Evolutionary conservation across 1,140 invertebrate species (phyloP), one percentile per base, ranked within the genome.

Genomic region (Lepidurus packardi): DNA sequence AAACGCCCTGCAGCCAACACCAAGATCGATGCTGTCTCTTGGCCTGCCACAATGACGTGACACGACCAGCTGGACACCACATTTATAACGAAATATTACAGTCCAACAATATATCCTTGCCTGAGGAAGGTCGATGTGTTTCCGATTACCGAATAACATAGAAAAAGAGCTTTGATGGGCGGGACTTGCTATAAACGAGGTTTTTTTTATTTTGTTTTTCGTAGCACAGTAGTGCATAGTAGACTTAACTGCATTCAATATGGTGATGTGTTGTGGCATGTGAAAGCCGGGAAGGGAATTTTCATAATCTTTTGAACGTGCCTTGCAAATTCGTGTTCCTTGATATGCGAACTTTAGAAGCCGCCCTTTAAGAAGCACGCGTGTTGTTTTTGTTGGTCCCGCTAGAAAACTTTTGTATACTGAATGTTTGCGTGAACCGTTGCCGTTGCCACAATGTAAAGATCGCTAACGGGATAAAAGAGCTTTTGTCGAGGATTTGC

Each of bases 41-140:
- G 53, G 53, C 53, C 53, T 65, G 13, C 53, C 53, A 65, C 53
- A 65, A 65, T 65, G 53, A 65, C 53, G 16, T 65, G 53, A 65
- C 53, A 65, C 16, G 6, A 65, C 53, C 53, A 65, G 53, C 53
- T 65, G 53, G 53, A n/a, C 13, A 21, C 53, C 53, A 65, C 53
- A 65, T 65, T 65, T 65, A 21, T 65, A 65, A 13, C 53, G 7
- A 65, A 65, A 65, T 65, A 65, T 65, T 34, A 65, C 16, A 65
- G 21, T 65, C 53, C 21, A 65, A 21, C 53, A 13, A 65, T 65
- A 65, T 21, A 65, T 21, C 53, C 21, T 16, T 65, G 34, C 34
- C 34, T 65, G 53, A 16, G 53, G 10, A 21, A 65, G 16, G 21
- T 7, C 53, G 53, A 65, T 65, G n/a, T 13, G 16, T 65, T 65